Evolutionary conservation across 2,113 vertebrate species (phyloP), one percentile per base, ranked within the genome.

Genomic region (Gyps fulvus): DNA sequence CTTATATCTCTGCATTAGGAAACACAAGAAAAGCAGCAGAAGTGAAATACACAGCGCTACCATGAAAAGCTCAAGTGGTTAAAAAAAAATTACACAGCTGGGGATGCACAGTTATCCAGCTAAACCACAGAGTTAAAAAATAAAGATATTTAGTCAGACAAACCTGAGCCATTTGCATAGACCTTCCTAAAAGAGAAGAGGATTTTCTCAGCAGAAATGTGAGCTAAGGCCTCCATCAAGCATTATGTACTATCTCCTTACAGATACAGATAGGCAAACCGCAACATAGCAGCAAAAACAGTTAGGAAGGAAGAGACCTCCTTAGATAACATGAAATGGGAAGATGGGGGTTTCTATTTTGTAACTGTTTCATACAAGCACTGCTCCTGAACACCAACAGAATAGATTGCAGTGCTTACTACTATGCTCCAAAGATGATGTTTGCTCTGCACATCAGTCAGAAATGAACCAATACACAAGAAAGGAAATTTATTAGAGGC

Each of bases 401-500:
- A 86, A 85, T 2, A 52, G 19, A 66, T 17, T 61, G 52, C 47
- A 73, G 32, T 7, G 58, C 40, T 74, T 22, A 43, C 23, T 19
- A 3, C 22, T 14, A 6, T 0, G 1, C 50, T 82, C 74, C 61
- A 70, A 57, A 73, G 52, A 31, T 1, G 3, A 36, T 16, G 9
- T 55, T 57, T 83, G 43, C 70, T 59, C 50, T 62, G 23, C 31
- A 16, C 6, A 0, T 58, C 69, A 82, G 20, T 93, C 90, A 88
- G 76, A 81, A 94, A 92, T 47, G 47, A 96, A 57, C 54, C 43
- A 79, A 69, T 21, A 62, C n/a, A 86, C 83, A 93, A 88, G 66
- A 93, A 97, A 73, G 22, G 38, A 69, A 3, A 71, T 69, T 87
- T 95, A 90, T 96, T 87, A 91, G 54, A 63, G 87, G 69, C 63